Base-by-base conservation (phyloP, 2,113 vertebrate species). In the Connochaetes taurinus region DNA sequence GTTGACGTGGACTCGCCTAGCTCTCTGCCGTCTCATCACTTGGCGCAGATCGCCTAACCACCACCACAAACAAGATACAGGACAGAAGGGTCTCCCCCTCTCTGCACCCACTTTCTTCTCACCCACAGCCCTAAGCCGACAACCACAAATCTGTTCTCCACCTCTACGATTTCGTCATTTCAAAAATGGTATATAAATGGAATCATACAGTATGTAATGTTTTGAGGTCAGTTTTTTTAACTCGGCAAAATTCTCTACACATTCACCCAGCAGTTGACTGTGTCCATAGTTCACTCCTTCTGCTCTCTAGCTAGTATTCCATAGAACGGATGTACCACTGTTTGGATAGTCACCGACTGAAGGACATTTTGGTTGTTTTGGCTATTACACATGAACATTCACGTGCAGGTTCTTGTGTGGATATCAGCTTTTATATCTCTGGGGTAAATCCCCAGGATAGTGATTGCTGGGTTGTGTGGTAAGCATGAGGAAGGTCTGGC, bases 281-380 rank as follows among this genome's bases (percentile, higher is more conserved):
- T 36, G 27, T 11, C 47, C 2, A 2, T 0, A 27, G 45, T 0
- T 27, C 16, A 2, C 50, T 25, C 81, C 14, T 53, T 86, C 58
- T 31, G 4, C 2, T 23, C 45, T 23, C 87, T 11, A 21, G 6
- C 16, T 4, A 11, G 14, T 23, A 1, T 27, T 57, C 53, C n/a
- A 6, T 0, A 5, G 33, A 4, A 0, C 12, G 43, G 27, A 31
- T 0, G 21, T 2, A 5, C 15, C 40, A 0, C 40, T 15, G 12
- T 21, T 2, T 53, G 10, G 31, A 33, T 12, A 23, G 23, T 19
- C 45, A 4, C 52, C 7, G 7, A 6, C 0, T 8, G 17, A 62
- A 58, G 82, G 82, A 6, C 5, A 0, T 23, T 52, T 60, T 1
- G 14, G 58, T 36, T 55, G 13, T 31, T 43, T 55, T 7, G 76